A percentile compares a stretch with the other conserved stretches of the same genome.
Evolutionary conservation across 1,140 invertebrate genomes (phyloP).

Genomic region (Latrodectus geometricus): DNA sequence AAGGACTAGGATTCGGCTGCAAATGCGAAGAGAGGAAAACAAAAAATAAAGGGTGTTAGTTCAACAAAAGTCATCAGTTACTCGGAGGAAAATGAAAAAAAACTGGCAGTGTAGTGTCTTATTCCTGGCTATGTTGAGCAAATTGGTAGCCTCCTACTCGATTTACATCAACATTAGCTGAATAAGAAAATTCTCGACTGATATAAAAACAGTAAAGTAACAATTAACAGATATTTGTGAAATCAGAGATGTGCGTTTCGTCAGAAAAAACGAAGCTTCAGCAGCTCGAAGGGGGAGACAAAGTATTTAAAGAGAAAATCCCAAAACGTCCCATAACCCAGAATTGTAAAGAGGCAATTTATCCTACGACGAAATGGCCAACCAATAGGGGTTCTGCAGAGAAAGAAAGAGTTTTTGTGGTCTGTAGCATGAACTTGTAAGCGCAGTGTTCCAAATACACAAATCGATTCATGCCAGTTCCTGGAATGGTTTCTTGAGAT

Average conservation of each 20-base stretch:
- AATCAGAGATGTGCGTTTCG: slow-evolving; percentile 8
- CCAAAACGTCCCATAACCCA: not conserved
- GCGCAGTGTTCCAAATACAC: slow-evolving; percentile 1
- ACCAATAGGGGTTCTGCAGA: not conserved
- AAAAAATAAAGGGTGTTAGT: slow-evolving; percentile 4
- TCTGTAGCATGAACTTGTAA: not conserved
- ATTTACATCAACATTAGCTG: not conserved
- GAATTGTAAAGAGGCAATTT: not conserved
- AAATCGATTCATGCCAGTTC: slow-evolving; percentile 3
- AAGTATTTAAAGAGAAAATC: not conserved
- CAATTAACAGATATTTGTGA: not conserved
- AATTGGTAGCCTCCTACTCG: not conserved
- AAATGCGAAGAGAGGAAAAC: not conserved
- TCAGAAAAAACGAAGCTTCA: slow-evolving; percentile 10
- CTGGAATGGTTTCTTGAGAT: slow-evolving; percentile 16
- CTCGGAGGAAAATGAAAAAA: not conserved
- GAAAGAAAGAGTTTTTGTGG: not conserved
- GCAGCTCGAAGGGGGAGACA: not conserved
- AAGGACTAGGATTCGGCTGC: slow-evolving; percentile 52
- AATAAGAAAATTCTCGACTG: not conserved
- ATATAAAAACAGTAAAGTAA: not conserved
- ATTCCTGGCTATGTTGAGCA: not conserved
- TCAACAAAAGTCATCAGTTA: not conserved
- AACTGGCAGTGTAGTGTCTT: not conserved
- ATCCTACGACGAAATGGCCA: not conserved